phyloP scores from a whole-genome alignment of 2,888 invertebrate species.

The Kuschelorhynchus macadamiae region DNA sequence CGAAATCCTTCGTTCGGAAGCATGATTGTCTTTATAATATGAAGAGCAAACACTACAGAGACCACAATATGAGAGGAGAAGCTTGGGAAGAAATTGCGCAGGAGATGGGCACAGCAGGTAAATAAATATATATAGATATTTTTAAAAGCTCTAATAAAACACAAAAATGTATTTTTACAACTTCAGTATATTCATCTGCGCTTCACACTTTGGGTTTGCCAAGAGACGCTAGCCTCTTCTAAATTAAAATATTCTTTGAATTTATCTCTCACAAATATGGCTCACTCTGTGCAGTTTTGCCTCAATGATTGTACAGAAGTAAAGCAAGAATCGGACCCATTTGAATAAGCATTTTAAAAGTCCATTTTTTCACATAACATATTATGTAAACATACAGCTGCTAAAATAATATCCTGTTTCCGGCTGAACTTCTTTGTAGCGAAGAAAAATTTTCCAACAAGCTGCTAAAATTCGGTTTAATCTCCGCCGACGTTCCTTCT shows the following conservation, averaged over 20 bases:
- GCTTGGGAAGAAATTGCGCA: slow-evolving; percentile 27
- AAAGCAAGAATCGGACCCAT: slow-evolving; percentile 9
- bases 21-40: no score
- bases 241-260: slow-evolving; percentile 45
- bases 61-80: slow-evolving; percentile 25
- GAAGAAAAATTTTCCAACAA: slow-evolving; percentile 36
- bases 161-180: background rate
- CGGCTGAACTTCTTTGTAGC: slow-evolving; percentile 39
- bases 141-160: background rate
- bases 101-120: no score
- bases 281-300: slow-evolving; percentile 23
- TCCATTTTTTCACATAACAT: slow-evolving; percentile 39
- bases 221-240: slow-evolving; percentile 35
- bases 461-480: slow-evolving; percentile 32
- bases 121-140: slow-evolving; percentile 17
- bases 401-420: slow-evolving; percentile 24
- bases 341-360: slow-evolving; percentile 32
- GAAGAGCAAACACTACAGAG: no score
- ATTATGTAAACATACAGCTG: slow-evolving; percentile 40
- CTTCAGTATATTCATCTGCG: slow-evolving; percentile 31
- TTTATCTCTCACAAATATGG: slow-evolving; percentile 44
- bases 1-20: slow-evolving; percentile 8
- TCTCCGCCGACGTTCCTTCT: slow-evolving; percentile 27
- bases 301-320: slow-evolving; percentile 6
- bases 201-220: slow-evolving; percentile 31